Percentiles rank a stretch among this genome's conserved stretches.
Evolutionary conservation across 2,797 vertebrate genomes (phyloP).

Genomic region (Melanotaenia parkinsoni): DNA sequence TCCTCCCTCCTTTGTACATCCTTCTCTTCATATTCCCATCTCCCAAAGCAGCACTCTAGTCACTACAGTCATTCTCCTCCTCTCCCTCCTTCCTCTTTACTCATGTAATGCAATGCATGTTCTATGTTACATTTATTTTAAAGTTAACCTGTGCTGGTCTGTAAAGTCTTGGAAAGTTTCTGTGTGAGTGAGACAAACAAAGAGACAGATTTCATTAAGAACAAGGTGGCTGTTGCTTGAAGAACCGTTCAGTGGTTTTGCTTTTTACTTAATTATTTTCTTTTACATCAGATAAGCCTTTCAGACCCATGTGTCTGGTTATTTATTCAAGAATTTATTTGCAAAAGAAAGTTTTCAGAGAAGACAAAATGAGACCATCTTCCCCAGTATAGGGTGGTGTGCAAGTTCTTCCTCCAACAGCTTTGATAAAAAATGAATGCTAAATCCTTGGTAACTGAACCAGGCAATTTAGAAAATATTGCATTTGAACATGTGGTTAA

Average conservation of each 20-base stretch:
- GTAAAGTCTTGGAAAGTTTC: constrained; percentile 10
- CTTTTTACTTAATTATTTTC: not conserved
- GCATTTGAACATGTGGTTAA: not conserved
- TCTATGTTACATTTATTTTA: constrained; percentile 69
- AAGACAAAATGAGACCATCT: not conserved
- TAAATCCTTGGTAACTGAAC: not conserved
- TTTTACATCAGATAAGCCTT: not conserved
- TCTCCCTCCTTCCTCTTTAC: not conserved
- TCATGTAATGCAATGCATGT: constrained; percentile 29
- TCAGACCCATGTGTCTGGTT: not conserved
- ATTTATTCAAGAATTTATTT: not conserved
- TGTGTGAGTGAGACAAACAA: not conserved
- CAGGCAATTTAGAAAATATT: not conserved
- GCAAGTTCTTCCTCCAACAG: not conserved
- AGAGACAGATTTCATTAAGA: not conserved
- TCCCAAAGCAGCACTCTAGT: constrained; percentile 20
- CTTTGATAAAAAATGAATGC: not conserved
- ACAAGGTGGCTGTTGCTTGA: not conserved
- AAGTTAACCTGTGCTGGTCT: constrained; percentile 52
- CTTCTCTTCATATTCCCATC: constrained; percentile 31
- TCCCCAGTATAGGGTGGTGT: not conserved
- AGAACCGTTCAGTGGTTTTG: not conserved
- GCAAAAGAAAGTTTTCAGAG: not conserved
- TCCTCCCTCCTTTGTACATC: constrained; percentile 43
- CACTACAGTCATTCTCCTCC: constrained; percentile 7